phyloP scores from a whole-genome alignment of 2,888 invertebrate species.

The Dolichomitus sp. region DNA sequence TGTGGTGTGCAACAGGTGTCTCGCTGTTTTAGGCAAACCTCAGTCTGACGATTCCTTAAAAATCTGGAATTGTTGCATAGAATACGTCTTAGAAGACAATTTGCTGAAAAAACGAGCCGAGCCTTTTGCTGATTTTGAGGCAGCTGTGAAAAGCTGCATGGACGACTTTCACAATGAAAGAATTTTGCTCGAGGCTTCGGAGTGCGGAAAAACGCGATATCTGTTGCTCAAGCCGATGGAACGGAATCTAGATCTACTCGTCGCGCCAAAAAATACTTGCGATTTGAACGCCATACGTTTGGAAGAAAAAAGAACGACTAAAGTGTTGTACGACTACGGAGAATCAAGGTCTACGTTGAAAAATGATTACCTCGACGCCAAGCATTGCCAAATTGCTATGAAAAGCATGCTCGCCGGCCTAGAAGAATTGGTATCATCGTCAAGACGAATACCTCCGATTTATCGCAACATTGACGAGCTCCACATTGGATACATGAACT shows the following conservation, averaged over 20 bases:
- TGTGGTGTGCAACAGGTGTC: constrained; percentile 79
- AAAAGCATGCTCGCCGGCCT: constrained; percentile 79
- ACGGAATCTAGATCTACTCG: constrained; percentile 78
- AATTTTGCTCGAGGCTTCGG: constrained; percentile 78
- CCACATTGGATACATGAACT: constrained; percentile 79
- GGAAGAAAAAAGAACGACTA: constrained; percentile 74
- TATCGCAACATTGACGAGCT: constrained; percentile 77
- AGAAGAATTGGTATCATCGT: constrained; percentile 78
- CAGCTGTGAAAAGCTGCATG: constrained; percentile 75
- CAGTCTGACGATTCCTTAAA: constrained; percentile 74
- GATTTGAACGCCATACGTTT: constrained; percentile 69
- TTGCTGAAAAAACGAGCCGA: constrained; percentile 65
- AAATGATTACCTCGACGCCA: constrained; percentile 71
- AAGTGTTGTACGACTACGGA: constrained; percentile 82
- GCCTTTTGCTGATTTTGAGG: constrained; percentile 79
- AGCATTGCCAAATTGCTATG: constrained; percentile 77
- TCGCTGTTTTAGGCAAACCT: constrained; percentile 76
- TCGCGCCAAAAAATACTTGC: constrained; percentile 67
- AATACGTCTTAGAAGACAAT: constrained; percentile 69
- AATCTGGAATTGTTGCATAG: constrained; percentile 81
- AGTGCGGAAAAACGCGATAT: constrained; percentile 74
- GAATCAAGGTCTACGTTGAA: constrained; percentile 67
- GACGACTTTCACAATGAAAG: constrained; percentile 76
- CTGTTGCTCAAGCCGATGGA: constrained; percentile 81
- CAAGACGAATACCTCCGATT: constrained; percentile 79